Base-by-base conservation (phyloP, 2,113 vertebrate genomes). In the Scalopus aquaticus region DNA sequence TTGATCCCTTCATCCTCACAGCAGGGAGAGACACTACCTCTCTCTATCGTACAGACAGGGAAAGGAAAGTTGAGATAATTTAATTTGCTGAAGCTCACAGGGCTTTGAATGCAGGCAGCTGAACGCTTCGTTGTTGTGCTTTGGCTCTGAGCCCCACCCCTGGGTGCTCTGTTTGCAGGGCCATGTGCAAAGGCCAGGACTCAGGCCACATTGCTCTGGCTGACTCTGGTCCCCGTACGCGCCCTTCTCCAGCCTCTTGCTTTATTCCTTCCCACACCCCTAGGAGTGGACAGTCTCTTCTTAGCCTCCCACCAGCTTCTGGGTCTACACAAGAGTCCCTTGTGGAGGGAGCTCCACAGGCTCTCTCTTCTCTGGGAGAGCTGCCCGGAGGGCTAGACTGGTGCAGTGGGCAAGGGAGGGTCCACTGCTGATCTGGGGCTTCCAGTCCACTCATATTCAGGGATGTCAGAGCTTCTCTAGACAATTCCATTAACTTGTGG, bases 91-190 rank as follows among this genome's bases (percentile, higher is more conserved):
- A 20, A 88, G 54, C 30, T 19, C 49, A 17, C 22, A 20, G 46
- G 30, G 15, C 56, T 81, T 67, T 19, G 80, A 77, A 19, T 16
- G 20, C 32, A 3, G n/a, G 42, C 26, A 0, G 32, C 16, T 42
- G 35, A 42, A 4, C 12, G 3, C 42, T 22, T 26, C 11, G 44
- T 0, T 0, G 46, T 24, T 1, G 3, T 1, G 2, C 28, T 39
- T 26, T 37, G 24, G 12, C 9, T 32, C 37, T 17, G 3, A 6
- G 35, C n/a, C 65, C n/a, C 62, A 7, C 30, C 16, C 42, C 26
- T 12, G 30, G 32, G 35, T 0, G 0, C 26, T 19, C 9, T 22
- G 49, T n/a, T 24, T 19, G 1, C 1, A 1, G 26, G 35, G 9
- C 3, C 9, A 0, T 0, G 6, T 26, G 54, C 10, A 19, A 49